Evolutionary conservation across 1,140 invertebrate species (phyloP), one percentile per base, ranked within the genome.

Genomic region (Cepaea nemoralis): DNA sequence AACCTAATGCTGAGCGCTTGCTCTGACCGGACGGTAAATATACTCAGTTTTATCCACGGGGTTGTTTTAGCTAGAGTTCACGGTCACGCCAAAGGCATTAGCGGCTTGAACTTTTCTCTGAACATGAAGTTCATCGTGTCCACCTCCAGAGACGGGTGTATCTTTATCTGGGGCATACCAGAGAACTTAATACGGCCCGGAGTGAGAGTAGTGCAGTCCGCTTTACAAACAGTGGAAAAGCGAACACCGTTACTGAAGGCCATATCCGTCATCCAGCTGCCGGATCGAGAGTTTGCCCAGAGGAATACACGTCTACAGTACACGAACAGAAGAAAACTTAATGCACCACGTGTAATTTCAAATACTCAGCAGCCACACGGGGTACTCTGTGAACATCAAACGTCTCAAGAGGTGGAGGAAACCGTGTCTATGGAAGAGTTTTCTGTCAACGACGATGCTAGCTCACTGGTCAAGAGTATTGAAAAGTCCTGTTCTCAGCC

Each of bases 71-170:
- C 75, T 5, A n/a, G 27, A 35, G 75, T 77, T n/a, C 12, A 31
- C 31, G 59, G 75, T 40, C 75, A 59, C 59, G 35, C 75, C 2
- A 77, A 77, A 63, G 42, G 75, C 31, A 27, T 77, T 5, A 77
- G 75, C 75, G 75, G 75, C 3, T 33, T 77, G 1, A 35, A 40
- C 75, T 59, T 77, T 40, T 77, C 75, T 12, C 31, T 14, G n/a
- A 77, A 77, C 55, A 55, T 77, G 75, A 77, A 66, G 55, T 77
- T 63, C 75, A 63, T 77, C 16, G 42, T 77, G 33, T 77, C 75
- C 40, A 63, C 75, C 16, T 63, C 75, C 1, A 66, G 42, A 40
- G 75, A 77, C 31, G 75, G 75, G 27, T 77, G 75, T 27, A 50
- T 77, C 39, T 77, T 77, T 39, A 66, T 77, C 22, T 77, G 75